Evolutionary conservation across 2,888 invertebrate genomes (phyloP).

Genomic region (Druceiella hillmani): DNA sequence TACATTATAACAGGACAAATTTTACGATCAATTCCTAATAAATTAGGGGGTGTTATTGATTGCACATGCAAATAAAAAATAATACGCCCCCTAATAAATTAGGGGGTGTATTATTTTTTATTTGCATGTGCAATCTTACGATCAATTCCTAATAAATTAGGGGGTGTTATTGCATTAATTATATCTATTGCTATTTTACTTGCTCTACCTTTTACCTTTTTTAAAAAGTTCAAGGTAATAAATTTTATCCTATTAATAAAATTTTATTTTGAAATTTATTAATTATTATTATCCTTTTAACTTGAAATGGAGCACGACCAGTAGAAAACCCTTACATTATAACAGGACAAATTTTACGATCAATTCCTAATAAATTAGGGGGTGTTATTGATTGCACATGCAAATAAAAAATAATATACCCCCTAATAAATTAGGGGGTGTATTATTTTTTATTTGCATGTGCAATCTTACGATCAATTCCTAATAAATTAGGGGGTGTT

Average conservation of each 20-base stretch:
- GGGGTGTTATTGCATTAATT: conserved; percentile 63
- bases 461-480: conserved; percentile 73
- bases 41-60: no score
- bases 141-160: conserved; percentile 74
- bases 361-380: no score
- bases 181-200: conserved; percentile 63
- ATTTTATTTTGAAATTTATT: conserved; percentile 55
- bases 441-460: conserved; percentile 81
- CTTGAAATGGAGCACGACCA: conserved; percentile 66
- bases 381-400: no score
- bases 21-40: no score
- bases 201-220: conserved; percentile 52
- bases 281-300: conserved; percentile 54
- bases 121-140: conserved; percentile 79
- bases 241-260: conserved; percentile 59
- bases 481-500: conserved; percentile 75
- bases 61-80: no score
- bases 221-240: conserved; percentile 52
- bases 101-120: no score
- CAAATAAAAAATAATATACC: no score
- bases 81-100: no score
- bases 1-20: conserved; percentile 50
- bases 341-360: conserved; percentile 55
- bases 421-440: no score
- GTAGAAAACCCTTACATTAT: conserved; percentile 62